Percentiles rank a stretch among this genome's conserved stretches.
These are phyloP conservation scores for Eudyptes chrysolophus DNA, from an alignment of 2,113 vertebrate species.

Conservation along the genomic window DNA sequence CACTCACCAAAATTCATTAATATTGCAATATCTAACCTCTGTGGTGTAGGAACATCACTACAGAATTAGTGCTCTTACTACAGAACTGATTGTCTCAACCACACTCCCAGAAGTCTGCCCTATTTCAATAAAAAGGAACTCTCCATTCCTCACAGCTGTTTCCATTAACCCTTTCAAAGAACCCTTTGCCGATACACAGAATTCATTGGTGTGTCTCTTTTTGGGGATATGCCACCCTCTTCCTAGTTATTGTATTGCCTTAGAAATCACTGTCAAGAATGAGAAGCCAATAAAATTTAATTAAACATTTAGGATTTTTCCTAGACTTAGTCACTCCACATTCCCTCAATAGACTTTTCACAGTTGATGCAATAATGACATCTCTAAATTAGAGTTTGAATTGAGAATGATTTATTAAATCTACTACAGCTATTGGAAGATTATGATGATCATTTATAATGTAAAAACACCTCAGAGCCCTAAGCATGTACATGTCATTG, in stretches of 20 bases:
- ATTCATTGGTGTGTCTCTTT: background rate
- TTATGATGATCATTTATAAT: background rate
- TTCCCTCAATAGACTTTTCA: background rate
- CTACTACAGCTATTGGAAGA: background rate
- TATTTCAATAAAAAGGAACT: background rate
- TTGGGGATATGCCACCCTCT: background rate
- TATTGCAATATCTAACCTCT: background rate
- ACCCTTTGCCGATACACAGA: background rate
- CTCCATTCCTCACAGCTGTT: background rate
- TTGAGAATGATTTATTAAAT: conserved; percentile 11
- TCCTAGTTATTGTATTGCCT: background rate
- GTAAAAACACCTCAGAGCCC: conserved; percentile 9
- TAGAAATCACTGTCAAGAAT: background rate
- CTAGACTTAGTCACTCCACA: background rate
- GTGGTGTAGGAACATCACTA: background rate
- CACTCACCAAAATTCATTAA: conserved; percentile 15
- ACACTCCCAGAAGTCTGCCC: background rate
- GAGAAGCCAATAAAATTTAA: background rate
- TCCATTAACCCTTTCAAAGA: background rate
- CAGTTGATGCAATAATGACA: background rate
- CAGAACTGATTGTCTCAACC: background rate
- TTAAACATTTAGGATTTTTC: background rate
- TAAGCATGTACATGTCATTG: background rate
- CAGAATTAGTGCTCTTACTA: background rate
- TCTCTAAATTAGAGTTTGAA: conserved; percentile 12